Base-by-base conservation (phyloP, 2,888 invertebrate species). In the Yponomeuta cagnagella region DNA sequence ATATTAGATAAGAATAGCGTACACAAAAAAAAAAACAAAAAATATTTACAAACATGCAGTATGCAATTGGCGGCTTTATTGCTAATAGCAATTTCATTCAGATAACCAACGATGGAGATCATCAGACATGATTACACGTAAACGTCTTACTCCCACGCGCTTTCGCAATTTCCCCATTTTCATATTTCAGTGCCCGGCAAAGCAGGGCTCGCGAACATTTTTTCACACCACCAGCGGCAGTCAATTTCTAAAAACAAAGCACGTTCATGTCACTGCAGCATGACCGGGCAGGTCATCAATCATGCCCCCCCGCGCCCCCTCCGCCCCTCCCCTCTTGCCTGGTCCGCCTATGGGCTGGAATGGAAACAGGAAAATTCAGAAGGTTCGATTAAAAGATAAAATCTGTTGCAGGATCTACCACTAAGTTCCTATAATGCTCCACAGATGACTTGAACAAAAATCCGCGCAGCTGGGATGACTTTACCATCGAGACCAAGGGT, bases 251-350 rank as follows among this genome's bases (percentile, higher is more conserved):
- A 77, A 58, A 74, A 73, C 74, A 76, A 76, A 75, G 75, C 74
- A 76, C 72, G 73, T 75, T 74, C 78, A 63, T 33, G 75, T 71
- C 75, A 72, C 74, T 74, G 78, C 76, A 77, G 74, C 73, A 74
- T 74, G 73, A 75, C 73, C 75, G 73, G 71, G 68, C 71, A 70
- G 74, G 74, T 77, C 81, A 82, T 82, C 79, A 80, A 82, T 82
- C 82, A 81, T 73, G 70, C 68, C 73, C 71, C 74, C 72, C 70
- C 70, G 72, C 72, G 71, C 52, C 72, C 10, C 15, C 30, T 30
- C 63, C 69, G 52, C 70, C 70, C 9, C 71, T 31, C 70, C 73
- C 58, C 52, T 72, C 65, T 31, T 65, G 12, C 65, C 33, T 65
- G 33, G 65, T 65, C 65, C 64, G 64, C 52, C 52, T 58, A 58